phyloP scores from a whole-genome alignment of 53 echinoderm and acorn worm species.

The Luidia sarsii region DNA sequence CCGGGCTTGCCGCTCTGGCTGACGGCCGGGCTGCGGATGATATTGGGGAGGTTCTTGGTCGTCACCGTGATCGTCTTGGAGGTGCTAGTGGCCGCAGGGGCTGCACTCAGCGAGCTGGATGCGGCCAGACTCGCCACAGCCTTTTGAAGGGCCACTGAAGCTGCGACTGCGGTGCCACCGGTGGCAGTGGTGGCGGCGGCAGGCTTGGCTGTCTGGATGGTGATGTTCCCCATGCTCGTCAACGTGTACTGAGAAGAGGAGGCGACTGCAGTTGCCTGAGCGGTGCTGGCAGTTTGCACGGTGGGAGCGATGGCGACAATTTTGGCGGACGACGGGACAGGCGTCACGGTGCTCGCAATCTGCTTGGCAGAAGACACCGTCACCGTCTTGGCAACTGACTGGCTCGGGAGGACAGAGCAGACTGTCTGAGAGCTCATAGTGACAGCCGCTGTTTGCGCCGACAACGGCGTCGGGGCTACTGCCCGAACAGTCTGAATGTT shows the following conservation, averaged over 20 bases:
- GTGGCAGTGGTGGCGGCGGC: background rate
- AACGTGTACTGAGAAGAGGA: conserved; percentile 10
- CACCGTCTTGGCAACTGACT: background rate
- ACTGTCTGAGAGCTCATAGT: background rate
- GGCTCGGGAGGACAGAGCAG: conserved; percentile 8
- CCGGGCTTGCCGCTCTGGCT: conserved; percentile 20
- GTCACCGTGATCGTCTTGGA: conserved; percentile 15
- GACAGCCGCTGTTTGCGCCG: background rate
- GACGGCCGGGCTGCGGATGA: conserved; percentile 24
- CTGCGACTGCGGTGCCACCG: conserved; percentile 14
- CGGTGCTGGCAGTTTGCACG: background rate
- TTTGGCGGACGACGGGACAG: background rate
- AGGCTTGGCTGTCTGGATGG: conserved; percentile 6
- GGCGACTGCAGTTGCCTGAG: conserved; percentile 22
- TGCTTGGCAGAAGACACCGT: conserved; percentile 7
- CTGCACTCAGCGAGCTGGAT: conserved; percentile 2
- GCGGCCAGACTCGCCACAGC: conserved; percentile 21
- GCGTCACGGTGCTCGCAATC: background rate
- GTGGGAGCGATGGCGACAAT: background rate
- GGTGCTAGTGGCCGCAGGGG: conserved; percentile 24
- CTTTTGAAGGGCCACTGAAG: conserved; percentile 26
- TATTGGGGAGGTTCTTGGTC: conserved; percentile 37
- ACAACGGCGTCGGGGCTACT: conserved; percentile 2
- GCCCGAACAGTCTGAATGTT: conserved; percentile 24
- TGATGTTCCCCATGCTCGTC: conserved; percentile 30